Percentiles rank a stretch among this genome's conserved stretches.
These are phyloP conservation scores for Acropora tenuis DNA, from an alignment of 64 coral and sea anemone genomes.

Conservation along the genomic window DNA sequence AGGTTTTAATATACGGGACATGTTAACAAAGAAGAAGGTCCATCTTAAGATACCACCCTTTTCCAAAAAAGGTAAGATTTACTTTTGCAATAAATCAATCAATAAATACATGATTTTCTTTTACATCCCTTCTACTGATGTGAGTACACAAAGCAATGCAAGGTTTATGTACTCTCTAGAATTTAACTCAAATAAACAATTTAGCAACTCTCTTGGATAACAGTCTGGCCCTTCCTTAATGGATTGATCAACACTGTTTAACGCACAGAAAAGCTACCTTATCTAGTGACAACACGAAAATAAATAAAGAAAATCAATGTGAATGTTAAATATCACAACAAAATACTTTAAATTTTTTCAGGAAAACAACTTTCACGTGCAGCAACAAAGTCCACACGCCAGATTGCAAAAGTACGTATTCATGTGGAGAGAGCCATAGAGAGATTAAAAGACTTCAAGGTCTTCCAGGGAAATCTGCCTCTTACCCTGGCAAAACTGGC, in stretches of 20 bases:
- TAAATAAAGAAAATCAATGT: neutral
- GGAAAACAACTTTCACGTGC: conserved; percentile 64
- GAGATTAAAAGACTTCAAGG: conserved; percentile 65
- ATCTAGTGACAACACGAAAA: neutral
- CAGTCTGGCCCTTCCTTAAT: neutral
- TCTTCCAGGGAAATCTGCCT: conserved; percentile 73
- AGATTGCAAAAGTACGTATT: conserved; percentile 12
- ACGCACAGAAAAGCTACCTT: conserved; percentile 15
- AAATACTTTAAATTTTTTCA: conserved; percentile 30
- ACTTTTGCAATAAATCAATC: neutral
- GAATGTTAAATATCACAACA: conserved; percentile 9
- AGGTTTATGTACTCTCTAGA: neutral
- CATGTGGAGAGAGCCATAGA: conserved; percentile 64
- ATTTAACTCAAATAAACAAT: conserved; percentile 20
- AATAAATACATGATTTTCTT: neutral
- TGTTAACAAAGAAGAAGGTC: conserved; percentile 66
- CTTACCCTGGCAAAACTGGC: conserved; percentile 56
- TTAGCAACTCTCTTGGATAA: neutral
- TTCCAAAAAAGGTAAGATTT: conserved; percentile 56
- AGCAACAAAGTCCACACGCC: conserved; percentile 63
- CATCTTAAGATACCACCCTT: conserved; percentile 55
- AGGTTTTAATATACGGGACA: conserved; percentile 48
- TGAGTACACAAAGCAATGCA: neutral
- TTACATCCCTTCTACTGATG: neutral
- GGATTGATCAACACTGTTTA: neutral